phyloP scores from a whole-genome alignment of 2,797 vertebrate species.

The Jordanella pulchra region DNA sequence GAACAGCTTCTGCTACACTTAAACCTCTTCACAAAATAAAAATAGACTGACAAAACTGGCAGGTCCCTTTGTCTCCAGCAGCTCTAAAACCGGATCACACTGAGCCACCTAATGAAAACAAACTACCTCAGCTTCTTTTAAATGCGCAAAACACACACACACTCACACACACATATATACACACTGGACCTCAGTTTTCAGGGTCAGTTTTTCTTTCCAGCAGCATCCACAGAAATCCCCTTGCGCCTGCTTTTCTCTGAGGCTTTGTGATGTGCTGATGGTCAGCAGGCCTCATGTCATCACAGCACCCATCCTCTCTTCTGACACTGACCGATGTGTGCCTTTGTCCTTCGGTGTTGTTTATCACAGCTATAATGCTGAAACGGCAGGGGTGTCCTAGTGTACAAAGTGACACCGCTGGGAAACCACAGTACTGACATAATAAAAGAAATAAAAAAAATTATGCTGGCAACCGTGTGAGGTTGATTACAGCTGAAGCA shows the following conservation, averaged over 20 bases:
- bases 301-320: slow-evolving; percentile 27
- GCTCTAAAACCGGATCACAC: slow-evolving; percentile 53
- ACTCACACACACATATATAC: slow-evolving; percentile 11
- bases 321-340: slow-evolving; percentile 30
- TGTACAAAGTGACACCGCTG: slow-evolving; percentile 40
- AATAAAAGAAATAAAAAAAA: no score
- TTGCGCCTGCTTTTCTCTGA: slow-evolving; percentile 57
- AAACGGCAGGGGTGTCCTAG: slow-evolving; percentile 53
- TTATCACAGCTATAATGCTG: slow-evolving; percentile 66
- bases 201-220: slow-evolving; percentile 62
- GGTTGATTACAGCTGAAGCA: not conserved
- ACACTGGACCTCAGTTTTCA: slow-evolving; percentile 28
- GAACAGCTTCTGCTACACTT: slow-evolving; percentile 46
- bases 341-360: slow-evolving; percentile 67
- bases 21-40: slow-evolving; percentile 53
- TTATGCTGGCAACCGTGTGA: not conserved
- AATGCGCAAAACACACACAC: not conserved
- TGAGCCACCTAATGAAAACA: slow-evolving; percentile 57
- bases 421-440: not conserved
- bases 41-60: slow-evolving; percentile 25
- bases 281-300: slow-evolving; percentile 63
- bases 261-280: slow-evolving; percentile 77
- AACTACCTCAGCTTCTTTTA: slow-evolving; percentile 49
- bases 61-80: slow-evolving; percentile 51
- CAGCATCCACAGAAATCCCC: slow-evolving; percentile 61